Base-by-base conservation (phyloP, 2,888 invertebrate species). In the Noctua fimbriata region DNA sequence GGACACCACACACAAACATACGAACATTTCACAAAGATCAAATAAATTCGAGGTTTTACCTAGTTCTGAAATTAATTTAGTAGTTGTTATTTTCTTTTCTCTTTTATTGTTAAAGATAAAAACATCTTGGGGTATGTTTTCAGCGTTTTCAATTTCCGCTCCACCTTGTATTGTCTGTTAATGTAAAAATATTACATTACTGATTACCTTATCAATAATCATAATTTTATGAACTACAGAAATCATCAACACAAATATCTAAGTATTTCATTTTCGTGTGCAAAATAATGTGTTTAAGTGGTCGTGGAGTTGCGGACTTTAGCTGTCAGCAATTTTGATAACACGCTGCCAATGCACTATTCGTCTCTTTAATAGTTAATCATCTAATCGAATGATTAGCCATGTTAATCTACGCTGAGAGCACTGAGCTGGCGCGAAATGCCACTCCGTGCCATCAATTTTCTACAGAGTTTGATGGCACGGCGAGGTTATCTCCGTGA, bases 71-170 rank as follows among this genome's bases (percentile, higher is more conserved):
- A 89, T 74, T 78, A 90, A 86, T 75, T 93, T 89, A 18, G 86
- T 83, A 47, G 91, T 82, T 67, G 78, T 82, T 52, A 92, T 79
- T 58, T 91, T 89, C 5, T 44, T 79, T 71, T 92, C 84, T 65
- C 89, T 91, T 49, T 87, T 91, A 72, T 94, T 94, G 49, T 92
- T 90, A 79, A 94, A 74, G 78, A 94, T 91, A 84, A 92, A 92
- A 9, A 89, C 81, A 79, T 92, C 90, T 78, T 84, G 81, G 49
- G 79, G 16, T 28, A 66, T 65, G 32, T 28, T 67, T n/a, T 14
- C 32, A 44, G 63, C 49, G n/a, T 52, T 58, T 55, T 60, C 85
- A 28, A 55, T 36, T 36, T 5, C 32, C n/a, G 47, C 16, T 60
- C 32, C 76, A 21, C 14, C 47, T 49, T 70, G 69, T 36, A 6